Percentiles rank a stretch among this genome's conserved stretches.
Evolutionary conservation across 2,888 invertebrate species (phyloP).

Genomic region (Drosophila anomalata): DNA sequence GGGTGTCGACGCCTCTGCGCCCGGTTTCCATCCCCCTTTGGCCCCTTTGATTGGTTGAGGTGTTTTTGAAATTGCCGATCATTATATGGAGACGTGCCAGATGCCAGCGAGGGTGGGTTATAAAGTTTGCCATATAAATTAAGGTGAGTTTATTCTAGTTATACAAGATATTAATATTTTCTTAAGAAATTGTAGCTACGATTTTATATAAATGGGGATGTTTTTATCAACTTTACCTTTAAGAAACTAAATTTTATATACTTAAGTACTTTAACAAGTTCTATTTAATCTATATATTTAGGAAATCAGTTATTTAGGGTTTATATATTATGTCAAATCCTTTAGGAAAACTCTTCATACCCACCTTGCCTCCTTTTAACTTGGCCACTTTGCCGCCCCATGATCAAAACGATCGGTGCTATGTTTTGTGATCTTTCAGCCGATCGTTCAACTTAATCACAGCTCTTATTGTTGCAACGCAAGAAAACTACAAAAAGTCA

Average conservation of each 20-base stretch:
- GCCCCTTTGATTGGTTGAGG: conserved; percentile 59
- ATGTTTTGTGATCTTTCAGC: conserved; percentile 77
- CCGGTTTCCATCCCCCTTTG: conserved; percentile 5
- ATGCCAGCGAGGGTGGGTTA: conserved; percentile 47
- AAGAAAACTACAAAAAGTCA: conserved; percentile 1
- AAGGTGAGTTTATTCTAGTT: background rate
- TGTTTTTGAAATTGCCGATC: conserved; percentile 83
- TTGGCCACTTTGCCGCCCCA: conserved; percentile 46
- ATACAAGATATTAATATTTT: too few relatives aligned
- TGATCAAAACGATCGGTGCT: conserved; percentile 71
- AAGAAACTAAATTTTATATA: too few relatives aligned
- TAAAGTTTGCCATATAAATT: background rate
- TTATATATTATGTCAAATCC: too few relatives aligned
- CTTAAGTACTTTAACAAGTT: too few relatives aligned
- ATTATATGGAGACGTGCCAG: conserved; percentile 66
- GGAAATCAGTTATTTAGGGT: too few relatives aligned
- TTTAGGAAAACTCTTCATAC: conserved; percentile 1
- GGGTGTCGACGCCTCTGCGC: conserved; percentile 56
- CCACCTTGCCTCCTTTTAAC: conserved; percentile 19
- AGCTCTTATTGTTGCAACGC: conserved; percentile 64
- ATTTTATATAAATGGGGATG: too few relatives aligned
- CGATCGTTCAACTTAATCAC: conserved; percentile 77
- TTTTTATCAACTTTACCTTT: too few relatives aligned
- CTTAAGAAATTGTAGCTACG: too few relatives aligned
- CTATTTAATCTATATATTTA: too few relatives aligned